Evolutionary conservation across 2,888 invertebrate genomes (phyloP).

Genomic region (Pachydiplax longipennis): DNA sequence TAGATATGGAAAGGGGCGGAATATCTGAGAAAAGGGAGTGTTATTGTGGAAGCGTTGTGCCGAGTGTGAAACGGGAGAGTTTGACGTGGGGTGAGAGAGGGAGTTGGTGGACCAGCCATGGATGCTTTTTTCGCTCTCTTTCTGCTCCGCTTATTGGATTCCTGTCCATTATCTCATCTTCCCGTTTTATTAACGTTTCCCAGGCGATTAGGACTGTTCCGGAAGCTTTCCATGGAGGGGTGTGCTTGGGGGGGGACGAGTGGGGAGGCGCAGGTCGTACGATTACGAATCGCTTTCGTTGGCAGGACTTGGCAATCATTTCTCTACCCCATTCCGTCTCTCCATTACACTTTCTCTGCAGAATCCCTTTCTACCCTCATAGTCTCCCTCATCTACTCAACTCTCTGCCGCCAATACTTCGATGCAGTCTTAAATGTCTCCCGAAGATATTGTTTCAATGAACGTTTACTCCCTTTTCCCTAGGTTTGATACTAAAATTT

Average conservation of each 20-base stretch:
- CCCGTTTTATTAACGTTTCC: conserved; percentile 26
- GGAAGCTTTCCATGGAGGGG: conserved; percentile 1
- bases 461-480: too few relatives aligned
- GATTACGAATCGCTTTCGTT: too few relatives aligned
- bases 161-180: background rate
- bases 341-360: too few relatives aligned
- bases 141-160: background rate
- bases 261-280: conserved; percentile 30
- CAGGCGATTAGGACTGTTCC: background rate
- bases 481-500: too few relatives aligned
- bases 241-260: conserved; percentile 46
- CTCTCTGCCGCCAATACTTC: too few relatives aligned
- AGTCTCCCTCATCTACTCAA: too few relatives aligned
- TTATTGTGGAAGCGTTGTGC: background rate
- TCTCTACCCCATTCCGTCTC: too few relatives aligned
- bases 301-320: too few relatives aligned
- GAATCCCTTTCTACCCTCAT: too few relatives aligned
- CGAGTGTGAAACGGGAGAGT: background rate
- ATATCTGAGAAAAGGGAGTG: background rate
- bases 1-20: too few relatives aligned
- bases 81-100: background rate
- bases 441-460: too few relatives aligned
- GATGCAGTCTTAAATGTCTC: too few relatives aligned
- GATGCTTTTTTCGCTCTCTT: background rate
- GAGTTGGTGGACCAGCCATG: background rate